Percentiles rank a stretch among this genome's conserved stretches.
Conservation (phyloP, 2,113 vertebrate genomes). For the Otocyon megalotis region DNA sequence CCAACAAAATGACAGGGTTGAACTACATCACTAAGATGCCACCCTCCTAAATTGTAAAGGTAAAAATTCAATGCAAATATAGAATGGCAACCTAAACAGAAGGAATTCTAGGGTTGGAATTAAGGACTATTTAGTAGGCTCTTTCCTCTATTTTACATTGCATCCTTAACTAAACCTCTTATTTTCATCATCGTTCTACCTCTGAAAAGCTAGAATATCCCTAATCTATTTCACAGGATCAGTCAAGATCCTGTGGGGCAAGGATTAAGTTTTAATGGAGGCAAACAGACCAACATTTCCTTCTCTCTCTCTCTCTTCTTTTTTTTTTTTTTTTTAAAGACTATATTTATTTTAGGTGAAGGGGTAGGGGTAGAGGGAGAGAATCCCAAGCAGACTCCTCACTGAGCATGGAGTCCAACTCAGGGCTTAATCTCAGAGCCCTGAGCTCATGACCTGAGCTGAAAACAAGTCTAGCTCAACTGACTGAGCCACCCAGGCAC, state of each 20-base stretch:
- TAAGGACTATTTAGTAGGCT: neutral
- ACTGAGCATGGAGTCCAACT: neutral
- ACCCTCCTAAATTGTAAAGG: neutral
- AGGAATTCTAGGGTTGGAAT: neutral
- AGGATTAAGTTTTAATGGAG: neutral
- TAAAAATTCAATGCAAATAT: constrained; percentile 22
- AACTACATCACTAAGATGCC: neutral
- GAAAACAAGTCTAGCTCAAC: neutral
- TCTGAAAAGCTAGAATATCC: neutral
- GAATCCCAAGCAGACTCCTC: neutral
- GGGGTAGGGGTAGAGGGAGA: neutral
- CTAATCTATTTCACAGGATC: neutral
- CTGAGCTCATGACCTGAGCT: neutral
- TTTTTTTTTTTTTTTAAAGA: neutral
- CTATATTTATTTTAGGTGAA: neutral
- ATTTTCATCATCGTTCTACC: neutral
- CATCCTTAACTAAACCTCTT: neutral
- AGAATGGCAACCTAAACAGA: neutral
- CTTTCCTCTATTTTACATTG: neutral
- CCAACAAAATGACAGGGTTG: neutral
- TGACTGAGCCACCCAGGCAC: neutral
- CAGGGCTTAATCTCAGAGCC: neutral
- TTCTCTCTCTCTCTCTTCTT: neutral
- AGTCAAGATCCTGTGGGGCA: neutral
- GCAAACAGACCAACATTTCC: neutral